Evolutionary conservation across 1,140 invertebrate genomes (phyloP).

Genomic region (Antheraea mylitta): DNA sequence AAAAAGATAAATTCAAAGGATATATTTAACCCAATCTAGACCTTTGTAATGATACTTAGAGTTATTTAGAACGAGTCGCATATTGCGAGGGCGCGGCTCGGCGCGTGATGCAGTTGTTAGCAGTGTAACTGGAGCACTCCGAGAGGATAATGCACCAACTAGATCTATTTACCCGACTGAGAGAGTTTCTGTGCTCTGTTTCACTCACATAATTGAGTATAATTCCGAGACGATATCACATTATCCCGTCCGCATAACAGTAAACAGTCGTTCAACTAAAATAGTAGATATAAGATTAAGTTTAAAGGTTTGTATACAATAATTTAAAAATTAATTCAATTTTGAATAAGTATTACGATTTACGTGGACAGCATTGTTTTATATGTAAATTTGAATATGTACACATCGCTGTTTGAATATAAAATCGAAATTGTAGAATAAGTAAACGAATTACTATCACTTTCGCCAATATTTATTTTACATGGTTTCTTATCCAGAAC

Average conservation of each 20-base stretch:
- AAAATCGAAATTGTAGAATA: background rate
- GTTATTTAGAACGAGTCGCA: conserved; percentile 3
- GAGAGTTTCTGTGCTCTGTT: conserved; percentile 60
- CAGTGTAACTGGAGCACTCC: conserved; percentile 45
- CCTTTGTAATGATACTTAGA: background rate
- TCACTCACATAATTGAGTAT: conserved; percentile 36
- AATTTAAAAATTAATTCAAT: background rate
- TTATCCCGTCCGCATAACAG: conserved; percentile 11
- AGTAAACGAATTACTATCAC: conserved; percentile 1
- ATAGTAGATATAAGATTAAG: background rate
- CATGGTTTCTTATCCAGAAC: background rate
- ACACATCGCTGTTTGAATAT: conserved; percentile 1
- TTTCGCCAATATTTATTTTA: conserved; percentile 14
- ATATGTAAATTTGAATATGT: conserved; percentile 1
- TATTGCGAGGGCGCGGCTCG: conserved; percentile 13
- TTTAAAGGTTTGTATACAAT: background rate
- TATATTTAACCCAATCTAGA: background rate
- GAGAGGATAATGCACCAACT: conserved; percentile 51
- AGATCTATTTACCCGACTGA: conserved; percentile 37
- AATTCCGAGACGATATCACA: conserved; percentile 12
- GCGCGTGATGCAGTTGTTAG: conserved; percentile 36
- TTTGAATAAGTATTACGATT: background rate
- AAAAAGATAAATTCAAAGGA: background rate
- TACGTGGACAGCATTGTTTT: background rate
- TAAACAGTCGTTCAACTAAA: background rate